phyloP scores from a whole-genome alignment of 2,797 vertebrate genomes.

The Crocidura indochinensis region DNA sequence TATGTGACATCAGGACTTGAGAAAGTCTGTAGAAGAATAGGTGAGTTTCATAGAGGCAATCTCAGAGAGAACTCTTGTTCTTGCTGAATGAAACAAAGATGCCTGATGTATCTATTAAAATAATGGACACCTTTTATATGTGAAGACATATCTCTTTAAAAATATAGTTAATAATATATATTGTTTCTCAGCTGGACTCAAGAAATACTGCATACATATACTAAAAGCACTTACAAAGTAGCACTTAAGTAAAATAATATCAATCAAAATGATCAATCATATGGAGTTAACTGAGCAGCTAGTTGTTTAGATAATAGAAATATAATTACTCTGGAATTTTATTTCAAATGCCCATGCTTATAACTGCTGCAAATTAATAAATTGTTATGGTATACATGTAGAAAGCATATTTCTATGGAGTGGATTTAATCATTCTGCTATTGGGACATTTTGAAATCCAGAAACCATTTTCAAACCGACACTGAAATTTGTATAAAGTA shows the following conservation, averaged over 20 bases:
- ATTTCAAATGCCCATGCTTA: neutral
- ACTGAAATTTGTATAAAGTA: conserved; percentile 30
- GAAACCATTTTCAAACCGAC: conserved; percentile 53
- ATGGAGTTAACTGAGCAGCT: neutral
- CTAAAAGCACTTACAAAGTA: conserved; percentile 13
- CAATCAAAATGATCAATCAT: neutral
- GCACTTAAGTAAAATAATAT: conserved; percentile 58
- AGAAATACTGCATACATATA: conserved; percentile 41
- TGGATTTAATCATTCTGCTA: neutral
- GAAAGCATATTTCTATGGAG: neutral
- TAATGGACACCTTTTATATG: neutral
- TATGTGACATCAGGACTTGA: neutral
- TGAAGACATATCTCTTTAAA: conserved; percentile 9
- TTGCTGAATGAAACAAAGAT: neutral
- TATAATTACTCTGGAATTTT: neutral
- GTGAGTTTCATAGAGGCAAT: neutral
- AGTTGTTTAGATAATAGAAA: neutral
- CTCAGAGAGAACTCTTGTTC: neutral
- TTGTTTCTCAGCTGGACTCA: conserved; percentile 2
- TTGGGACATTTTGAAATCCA: conserved; percentile 43
- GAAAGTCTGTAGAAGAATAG: neutral
- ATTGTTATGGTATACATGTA: neutral
- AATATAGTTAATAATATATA: neutral
- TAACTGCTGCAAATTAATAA: neutral
- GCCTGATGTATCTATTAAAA: neutral